Percentiles rank a stretch among this genome's conserved stretches.
Evolutionary conservation across 2,888 invertebrate genomes (phyloP).

Genomic region (Heliconius hortense): DNA sequence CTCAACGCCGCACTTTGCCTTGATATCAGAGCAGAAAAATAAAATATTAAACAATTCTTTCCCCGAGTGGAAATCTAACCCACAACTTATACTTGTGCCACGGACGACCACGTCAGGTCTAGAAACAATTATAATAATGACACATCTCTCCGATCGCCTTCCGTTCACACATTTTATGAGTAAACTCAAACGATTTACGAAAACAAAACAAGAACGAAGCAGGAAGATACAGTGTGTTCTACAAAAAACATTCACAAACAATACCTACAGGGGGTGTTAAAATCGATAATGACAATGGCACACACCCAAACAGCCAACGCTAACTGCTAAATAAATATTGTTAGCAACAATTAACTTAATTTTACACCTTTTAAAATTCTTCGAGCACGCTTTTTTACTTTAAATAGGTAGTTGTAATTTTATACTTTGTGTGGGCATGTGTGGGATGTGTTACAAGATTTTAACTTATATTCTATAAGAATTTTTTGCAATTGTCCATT

Average conservation of each 20-base stretch:
- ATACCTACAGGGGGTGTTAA: constrained; percentile 11
- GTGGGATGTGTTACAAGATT: constrained; percentile 11
- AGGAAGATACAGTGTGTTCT: constrained; percentile 10
- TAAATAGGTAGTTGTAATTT: constrained; percentile 42
- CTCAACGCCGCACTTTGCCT: too few species aligned
- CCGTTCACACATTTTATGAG: not conserved
- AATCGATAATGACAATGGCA: constrained; percentile 13
- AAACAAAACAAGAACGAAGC: not conserved
- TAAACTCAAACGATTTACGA: not conserved
- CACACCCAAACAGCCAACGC: constrained; percentile 25
- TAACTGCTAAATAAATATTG: constrained; percentile 35
- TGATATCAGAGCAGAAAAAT: too few species aligned
- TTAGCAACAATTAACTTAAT: constrained; percentile 47
- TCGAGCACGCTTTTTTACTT: constrained; percentile 42
- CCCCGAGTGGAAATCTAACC: too few species aligned
- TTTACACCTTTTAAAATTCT: constrained; percentile 47
- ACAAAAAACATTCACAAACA: constrained; percentile 5
- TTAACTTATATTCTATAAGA: not conserved
- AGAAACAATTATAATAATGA: not conserved
- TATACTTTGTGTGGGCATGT: constrained; percentile 33
- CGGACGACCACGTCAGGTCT: too few species aligned
- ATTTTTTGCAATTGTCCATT: too few species aligned
- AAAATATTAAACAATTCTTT: too few species aligned
- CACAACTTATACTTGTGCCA: too few species aligned
- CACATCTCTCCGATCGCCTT: not conserved